phyloP scores from a whole-genome alignment of 2,113 vertebrate species.

The Cebidichthys violaceus region DNA sequence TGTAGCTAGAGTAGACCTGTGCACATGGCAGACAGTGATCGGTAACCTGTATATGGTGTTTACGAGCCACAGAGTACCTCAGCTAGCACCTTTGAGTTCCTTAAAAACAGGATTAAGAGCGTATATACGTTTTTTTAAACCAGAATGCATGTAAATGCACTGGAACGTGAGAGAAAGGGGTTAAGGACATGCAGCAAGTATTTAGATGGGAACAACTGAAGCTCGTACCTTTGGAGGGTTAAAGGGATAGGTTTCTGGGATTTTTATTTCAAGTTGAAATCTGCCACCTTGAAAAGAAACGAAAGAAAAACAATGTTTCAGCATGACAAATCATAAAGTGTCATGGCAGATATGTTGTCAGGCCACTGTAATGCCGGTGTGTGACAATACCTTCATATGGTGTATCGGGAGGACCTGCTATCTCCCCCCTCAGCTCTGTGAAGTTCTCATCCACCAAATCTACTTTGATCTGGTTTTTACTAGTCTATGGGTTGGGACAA shows the following conservation, averaged over 20 bases:
- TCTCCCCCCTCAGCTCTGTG: conserved; percentile 99
- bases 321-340: not conserved
- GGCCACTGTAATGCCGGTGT: not conserved
- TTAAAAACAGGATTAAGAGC: not conserved
- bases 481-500: conserved; percentile 89
- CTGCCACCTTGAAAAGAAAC: conserved; percentile 88
- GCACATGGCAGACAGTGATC: not conserved
- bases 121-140: not conserved
- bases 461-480: conserved; percentile 99
- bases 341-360: not conserved
- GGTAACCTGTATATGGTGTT: not conserved
- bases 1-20: not conserved
- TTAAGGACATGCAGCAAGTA: not conserved
- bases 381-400: conserved; percentile 93
- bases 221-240: conserved; percentile 95
- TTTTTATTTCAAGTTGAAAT: conserved; percentile 99
- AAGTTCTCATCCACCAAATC: conserved; percentile 99
- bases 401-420: conserved; percentile 98
- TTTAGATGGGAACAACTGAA: not conserved
- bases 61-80: not conserved
- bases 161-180: not conserved
- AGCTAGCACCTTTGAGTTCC: not conserved
- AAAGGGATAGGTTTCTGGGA: conserved; percentile 99
- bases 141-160: not conserved
- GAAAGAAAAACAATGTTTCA: not conserved